Evolutionary conservation across 2,888 invertebrate species (phyloP).

Genomic region (Drosophila atroscutellata): DNA sequence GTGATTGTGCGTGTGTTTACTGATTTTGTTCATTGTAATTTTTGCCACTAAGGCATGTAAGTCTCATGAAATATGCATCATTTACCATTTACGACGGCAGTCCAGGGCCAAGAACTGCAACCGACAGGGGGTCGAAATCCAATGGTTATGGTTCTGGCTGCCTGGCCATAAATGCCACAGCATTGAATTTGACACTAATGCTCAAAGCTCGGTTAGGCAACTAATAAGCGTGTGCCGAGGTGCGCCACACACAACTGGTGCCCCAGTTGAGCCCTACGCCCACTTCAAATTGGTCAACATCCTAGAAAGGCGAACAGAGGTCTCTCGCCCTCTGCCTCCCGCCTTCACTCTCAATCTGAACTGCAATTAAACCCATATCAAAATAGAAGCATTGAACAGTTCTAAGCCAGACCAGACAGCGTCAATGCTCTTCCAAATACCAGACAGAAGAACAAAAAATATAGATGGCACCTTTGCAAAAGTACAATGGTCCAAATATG

Average conservation of each 20-base stretch:
- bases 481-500: constrained; percentile 10
- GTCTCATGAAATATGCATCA: constrained; percentile 75
- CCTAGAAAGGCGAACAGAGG: constrained; percentile 8
- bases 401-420: constrained; percentile 64
- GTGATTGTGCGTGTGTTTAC: constrained; percentile 26
- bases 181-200: constrained; percentile 75
- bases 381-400: constrained; percentile 68
- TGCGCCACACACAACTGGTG: constrained; percentile 32
- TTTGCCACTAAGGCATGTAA: constrained; percentile 43
- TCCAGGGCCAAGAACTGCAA: constrained; percentile 43
- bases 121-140: constrained; percentile 46
- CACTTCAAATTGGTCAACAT: constrained; percentile 15
- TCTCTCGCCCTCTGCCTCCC: too few species aligned
- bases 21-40: constrained; percentile 56
- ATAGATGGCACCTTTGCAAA: constrained; percentile 4
- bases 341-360: constrained; percentile 1
- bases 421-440: constrained; percentile 27
- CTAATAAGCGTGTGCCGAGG: constrained; percentile 71
- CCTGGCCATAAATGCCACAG: constrained; percentile 61
- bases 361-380: constrained; percentile 68
- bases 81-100: constrained; percentile 58
- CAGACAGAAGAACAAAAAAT: constrained; percentile 21
- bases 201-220: constrained; percentile 69
- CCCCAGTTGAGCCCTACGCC: constrained; percentile 28
- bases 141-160: constrained; percentile 25